Conservation (phyloP, 2,113 vertebrate genomes). For the Plotosus lineatus region DNA sequence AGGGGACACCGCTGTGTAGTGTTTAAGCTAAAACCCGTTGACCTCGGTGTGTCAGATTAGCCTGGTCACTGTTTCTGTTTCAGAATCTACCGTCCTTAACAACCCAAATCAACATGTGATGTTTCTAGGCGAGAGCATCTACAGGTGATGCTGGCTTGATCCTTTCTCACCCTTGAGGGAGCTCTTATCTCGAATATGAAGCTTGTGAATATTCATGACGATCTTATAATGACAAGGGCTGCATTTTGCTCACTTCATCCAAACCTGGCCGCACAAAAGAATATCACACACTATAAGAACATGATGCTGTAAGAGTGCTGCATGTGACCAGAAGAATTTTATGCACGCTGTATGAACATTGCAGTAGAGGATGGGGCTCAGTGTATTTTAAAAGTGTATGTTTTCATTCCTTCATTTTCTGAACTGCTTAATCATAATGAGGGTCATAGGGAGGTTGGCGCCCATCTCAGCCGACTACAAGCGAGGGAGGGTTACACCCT, state of each 20-base stretch:
- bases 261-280: not conserved
- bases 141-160: not conserved
- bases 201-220: slow-evolving; percentile 29
- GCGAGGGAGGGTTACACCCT: too few species aligned
- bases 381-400: too few species aligned
- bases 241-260: not conserved
- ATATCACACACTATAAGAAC: too few species aligned
- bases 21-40: not conserved
- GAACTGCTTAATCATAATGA: too few species aligned
- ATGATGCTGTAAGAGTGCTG: too few species aligned
- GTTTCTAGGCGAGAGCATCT: not conserved
- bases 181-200: not conserved
- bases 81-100: not conserved
- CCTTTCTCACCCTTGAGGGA: not conserved
- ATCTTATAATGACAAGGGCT: not conserved
- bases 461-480: too few species aligned
- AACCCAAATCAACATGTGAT: not conserved
- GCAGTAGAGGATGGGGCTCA: too few species aligned
- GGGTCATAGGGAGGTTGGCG: too few species aligned
- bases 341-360: too few species aligned
- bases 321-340: too few species aligned
- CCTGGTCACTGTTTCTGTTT: not conserved
- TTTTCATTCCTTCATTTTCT: too few species aligned
- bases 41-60: not conserved
- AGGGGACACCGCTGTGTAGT: too few species aligned